Evolutionary conservation across 1,140 invertebrate genomes (phyloP).

Genomic region (Hyles vespertilio): DNA sequence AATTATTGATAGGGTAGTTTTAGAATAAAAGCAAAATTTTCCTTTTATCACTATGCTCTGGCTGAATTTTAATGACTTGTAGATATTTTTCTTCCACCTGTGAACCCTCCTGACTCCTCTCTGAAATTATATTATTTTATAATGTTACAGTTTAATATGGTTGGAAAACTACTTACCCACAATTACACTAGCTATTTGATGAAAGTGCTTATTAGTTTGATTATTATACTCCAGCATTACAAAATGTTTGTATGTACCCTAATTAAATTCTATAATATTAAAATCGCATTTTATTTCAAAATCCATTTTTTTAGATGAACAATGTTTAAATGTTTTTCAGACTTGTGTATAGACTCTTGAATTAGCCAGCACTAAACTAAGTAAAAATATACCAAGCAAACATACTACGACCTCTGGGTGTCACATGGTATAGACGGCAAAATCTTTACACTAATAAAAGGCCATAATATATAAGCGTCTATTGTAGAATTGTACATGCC

Average conservation of each 20-base stretch:
- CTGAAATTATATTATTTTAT: constrained; percentile 36
- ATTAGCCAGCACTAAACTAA: too few species aligned
- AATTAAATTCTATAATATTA: constrained; percentile 75
- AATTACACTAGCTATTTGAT: constrained; percentile 63
- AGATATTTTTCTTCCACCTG: constrained; percentile 6
- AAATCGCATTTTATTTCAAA: constrained; percentile 19
- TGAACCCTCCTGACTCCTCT: constrained; percentile 40
- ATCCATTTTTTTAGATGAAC: too few species aligned
- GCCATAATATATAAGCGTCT: too few species aligned
- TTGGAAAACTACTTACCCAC: constrained; percentile 50
- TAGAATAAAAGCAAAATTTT: constrained; percentile 6
- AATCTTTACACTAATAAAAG: too few species aligned
- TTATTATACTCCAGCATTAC: constrained; percentile 73
- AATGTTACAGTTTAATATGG: constrained; percentile 27
- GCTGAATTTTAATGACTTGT: constrained; percentile 6
- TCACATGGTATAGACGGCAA: too few species aligned
- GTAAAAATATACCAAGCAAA: too few species aligned
- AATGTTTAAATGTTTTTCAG: too few species aligned
- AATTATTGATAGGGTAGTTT: constrained; percentile 2
- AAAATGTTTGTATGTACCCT: constrained; percentile 75
- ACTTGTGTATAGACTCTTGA: background rate
- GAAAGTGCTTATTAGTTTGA: constrained; percentile 71
- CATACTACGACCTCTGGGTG: too few species aligned
- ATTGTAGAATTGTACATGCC: too few species aligned
- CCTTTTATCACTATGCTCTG: background rate